Evolutionary conservation across 1,140 invertebrate genomes (phyloP).

Genomic region (Drosophila quadrilineata): DNA sequence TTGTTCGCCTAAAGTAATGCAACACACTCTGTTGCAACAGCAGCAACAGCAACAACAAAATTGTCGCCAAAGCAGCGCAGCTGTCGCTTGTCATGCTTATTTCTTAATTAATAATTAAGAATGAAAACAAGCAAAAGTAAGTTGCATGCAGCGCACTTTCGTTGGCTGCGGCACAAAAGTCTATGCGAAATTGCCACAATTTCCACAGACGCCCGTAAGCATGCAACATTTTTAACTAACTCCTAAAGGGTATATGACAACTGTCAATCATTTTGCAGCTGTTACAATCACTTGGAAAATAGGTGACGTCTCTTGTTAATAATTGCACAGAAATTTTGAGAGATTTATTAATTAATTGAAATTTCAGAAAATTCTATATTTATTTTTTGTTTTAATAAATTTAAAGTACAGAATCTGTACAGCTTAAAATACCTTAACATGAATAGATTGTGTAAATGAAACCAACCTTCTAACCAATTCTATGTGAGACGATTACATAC

Average conservation of each 20-base stretch:
- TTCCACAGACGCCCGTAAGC: constrained; percentile 59
- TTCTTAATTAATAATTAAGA: constrained; percentile 77
- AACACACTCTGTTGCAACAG: constrained; percentile 39
- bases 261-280: neutral
- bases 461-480: too few relatives aligned
- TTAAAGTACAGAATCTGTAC: too few relatives aligned
- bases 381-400: too few relatives aligned
- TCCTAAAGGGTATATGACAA: constrained; percentile 1
- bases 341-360: too few relatives aligned
- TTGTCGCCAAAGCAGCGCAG: constrained; percentile 25
- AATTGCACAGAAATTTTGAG: neutral
- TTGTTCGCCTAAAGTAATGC: constrained; percentile 55
- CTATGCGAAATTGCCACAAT: constrained; percentile 67
- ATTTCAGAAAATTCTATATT: too few relatives aligned
- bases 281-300: too few relatives aligned
- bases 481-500: too few relatives aligned
- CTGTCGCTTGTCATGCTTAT: constrained; percentile 57
- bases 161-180: constrained; percentile 43
- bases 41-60: constrained; percentile 31
- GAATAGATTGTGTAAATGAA: too few relatives aligned
- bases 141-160: constrained; percentile 62
- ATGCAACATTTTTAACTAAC: constrained; percentile 25
- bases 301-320: too few relatives aligned
- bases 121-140: constrained; percentile 76
- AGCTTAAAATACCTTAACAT: too few relatives aligned